Base-by-base conservation (phyloP, 2,888 invertebrate species). In the Drosophila dives region DNA sequence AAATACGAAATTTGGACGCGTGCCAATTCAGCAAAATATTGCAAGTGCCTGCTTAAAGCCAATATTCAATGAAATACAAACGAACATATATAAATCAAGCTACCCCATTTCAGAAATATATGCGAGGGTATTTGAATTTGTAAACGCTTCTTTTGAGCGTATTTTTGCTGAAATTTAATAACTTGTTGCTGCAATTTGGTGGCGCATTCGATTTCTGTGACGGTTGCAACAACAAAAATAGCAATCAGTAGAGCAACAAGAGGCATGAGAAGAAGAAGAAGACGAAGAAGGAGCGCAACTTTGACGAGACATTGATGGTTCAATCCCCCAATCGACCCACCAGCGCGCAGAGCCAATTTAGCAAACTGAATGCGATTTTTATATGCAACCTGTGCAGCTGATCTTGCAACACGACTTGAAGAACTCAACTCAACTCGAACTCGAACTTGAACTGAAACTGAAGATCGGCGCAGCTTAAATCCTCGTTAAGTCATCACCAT, bases 261-360 rank as follows among this genome's bases (percentile, higher is more conserved):
- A 33, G 36, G 50, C 17, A 34, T 29, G 42, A 53, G 26, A 42
- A 55, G 20, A 20, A 55, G 20, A 15, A 12, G 17, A 26, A 26
- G 12, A 4, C 15, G 29, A 23, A 56, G 20, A 68, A 55, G 69
- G 53, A 72, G 69, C 48, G 62, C 71, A 70, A 49, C 54, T 72
- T 83, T 87, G 89, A 87, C 81, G 89, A 85, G 87, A 87, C 87
- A 87, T 89, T 87, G 87, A 87, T 89, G 87, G 89, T 87, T 87
- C 88, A 87, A 87, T 87, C 87, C 76, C 62, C 70, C 71, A 81
- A 84, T 80, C 84, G 87, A 84, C 84, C 88, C 83, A 81, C 81
- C 81, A 84, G 77, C 62, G 67, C 71, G 88, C 56, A 59, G 77
- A 86, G 84, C 86, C 86, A 86, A 86, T 86, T 86, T 86, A 86